Conservation (phyloP, 2,888 invertebrate species). For the Therioaphis trifolii region DNA sequence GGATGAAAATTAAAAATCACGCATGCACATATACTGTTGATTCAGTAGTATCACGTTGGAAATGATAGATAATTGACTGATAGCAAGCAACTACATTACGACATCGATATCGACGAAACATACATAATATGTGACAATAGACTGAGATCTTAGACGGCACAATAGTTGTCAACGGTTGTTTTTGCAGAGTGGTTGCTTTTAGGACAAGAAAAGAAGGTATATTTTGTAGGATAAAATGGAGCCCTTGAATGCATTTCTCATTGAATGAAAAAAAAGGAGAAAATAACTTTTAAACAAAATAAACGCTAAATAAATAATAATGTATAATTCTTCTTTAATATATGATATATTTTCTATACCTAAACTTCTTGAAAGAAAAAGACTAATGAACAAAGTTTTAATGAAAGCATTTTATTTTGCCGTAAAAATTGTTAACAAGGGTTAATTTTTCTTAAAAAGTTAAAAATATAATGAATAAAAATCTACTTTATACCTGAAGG, state of each 20-base stretch:
- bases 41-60: too few species aligned
- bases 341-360: background rate
- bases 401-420: slow-evolving; percentile 19
- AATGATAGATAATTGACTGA: too few species aligned
- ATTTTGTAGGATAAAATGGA: background rate
- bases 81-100: too few species aligned
- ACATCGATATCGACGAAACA: too few species aligned
- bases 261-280: background rate
- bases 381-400: slow-evolving; percentile 37
- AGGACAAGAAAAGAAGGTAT: too few species aligned
- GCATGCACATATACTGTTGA: too few species aligned
- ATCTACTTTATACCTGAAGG: background rate
- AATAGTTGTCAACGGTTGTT: too few species aligned
- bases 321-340: background rate
- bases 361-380: background rate
- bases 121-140: too few species aligned
- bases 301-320: slow-evolving; percentile 12
- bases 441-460: slow-evolving; percentile 27
- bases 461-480: background rate
- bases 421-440: background rate
- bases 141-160: too few species aligned
- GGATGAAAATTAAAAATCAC: too few species aligned
- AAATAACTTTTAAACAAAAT: background rate
- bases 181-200: too few species aligned
- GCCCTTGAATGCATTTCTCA: background rate